Evolutionary conservation across 2,797 vertebrate genomes (phyloP), one percentile per base, ranked within the genome.

Genomic region (Parauchenoglanis punctatus): DNA sequence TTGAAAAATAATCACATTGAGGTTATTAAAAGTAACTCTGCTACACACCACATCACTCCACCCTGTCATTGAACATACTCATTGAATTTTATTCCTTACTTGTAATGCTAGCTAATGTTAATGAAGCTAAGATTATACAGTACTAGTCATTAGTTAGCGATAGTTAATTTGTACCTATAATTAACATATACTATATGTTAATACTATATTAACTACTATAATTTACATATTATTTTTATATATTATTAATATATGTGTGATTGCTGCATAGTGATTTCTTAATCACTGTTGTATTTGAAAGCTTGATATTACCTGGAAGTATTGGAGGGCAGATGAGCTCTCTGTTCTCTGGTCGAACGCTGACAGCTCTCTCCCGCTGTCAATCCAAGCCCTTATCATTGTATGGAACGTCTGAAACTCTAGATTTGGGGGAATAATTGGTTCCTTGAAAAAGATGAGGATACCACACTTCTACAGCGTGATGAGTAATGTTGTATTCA

Each of bases 331-430:
- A 0, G 94, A 95, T 0, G 90, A 92, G 44, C 94, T 92, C 65
- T 95, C 94, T 72, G 92, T 94, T 86, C 90, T 58, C 86, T 93
- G 93, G 76, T 84, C 93, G 88, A 95, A 95, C n/a, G 90, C 87
- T 1, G 91, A 94, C 40, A 40, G 59, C 28, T 87, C 70, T 90
- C 61, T 91, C 90, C 82, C 88, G 90, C 83, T 87, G 76, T 87
- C 86, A 31, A 0, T 4, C 86, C 86, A 94, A 20, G 75, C 91
- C 85, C 88, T 94, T 89, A 96, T 87, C 44, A 88, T 90, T 87
- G 90, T 92, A 86, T 93, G 90, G 92, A 96, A 95, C 18, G 67
- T 82, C 68, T 87, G 91, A 89, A 94, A 95, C 85, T 96, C 95
- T 97, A 89, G 49, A 91, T 76, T 90, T 75, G 40, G 85, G 65